Conservation (phyloP, 1,140 invertebrate genomes). For the Pseudomyrmex sp. region DNA sequence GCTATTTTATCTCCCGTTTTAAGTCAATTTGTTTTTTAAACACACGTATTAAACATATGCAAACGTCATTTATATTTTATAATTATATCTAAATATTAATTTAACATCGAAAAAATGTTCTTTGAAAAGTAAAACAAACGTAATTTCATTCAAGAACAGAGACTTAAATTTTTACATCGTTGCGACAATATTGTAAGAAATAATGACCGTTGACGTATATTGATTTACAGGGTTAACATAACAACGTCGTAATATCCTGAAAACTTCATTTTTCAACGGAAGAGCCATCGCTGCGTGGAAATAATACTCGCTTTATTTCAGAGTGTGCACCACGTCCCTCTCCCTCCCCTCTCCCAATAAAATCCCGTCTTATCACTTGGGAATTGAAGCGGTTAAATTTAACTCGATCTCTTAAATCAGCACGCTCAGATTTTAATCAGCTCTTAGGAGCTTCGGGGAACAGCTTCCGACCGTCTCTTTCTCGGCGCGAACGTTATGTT, state of each 20-base stretch:
- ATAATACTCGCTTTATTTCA: slow-evolving; percentile 44
- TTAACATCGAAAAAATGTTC: slow-evolving; percentile 1
- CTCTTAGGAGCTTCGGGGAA: slow-evolving; percentile 33
- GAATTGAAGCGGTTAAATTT: slow-evolving; percentile 51
- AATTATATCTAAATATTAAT: background rate
- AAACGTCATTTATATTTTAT: background rate
- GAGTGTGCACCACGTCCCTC: background rate
- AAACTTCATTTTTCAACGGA: slow-evolving; percentile 26
- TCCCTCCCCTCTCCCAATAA: slow-evolving; percentile 14
- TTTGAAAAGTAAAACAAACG: slow-evolving; percentile 11
- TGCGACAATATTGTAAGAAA: slow-evolving; percentile 32
- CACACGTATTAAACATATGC: background rate
- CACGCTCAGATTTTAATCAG: slow-evolving; percentile 60
- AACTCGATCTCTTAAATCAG: slow-evolving; percentile 54
- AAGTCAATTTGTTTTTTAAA: background rate
- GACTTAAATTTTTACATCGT: slow-evolving; percentile 35
- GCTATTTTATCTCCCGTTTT: slow-evolving; percentile 3
- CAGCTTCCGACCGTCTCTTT: background rate
- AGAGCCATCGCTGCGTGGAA: background rate
- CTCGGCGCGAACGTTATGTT: slow-evolving; percentile 25
- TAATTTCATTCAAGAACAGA: slow-evolving; percentile 12
- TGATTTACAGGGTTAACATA: slow-evolving; percentile 36
- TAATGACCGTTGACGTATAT: slow-evolving; percentile 41
- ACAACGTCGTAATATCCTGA: slow-evolving; percentile 38
- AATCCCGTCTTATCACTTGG: slow-evolving; percentile 26